phyloP scores from a whole-genome alignment of 2,888 invertebrate genomes.

The Euphydryas editha region DNA sequence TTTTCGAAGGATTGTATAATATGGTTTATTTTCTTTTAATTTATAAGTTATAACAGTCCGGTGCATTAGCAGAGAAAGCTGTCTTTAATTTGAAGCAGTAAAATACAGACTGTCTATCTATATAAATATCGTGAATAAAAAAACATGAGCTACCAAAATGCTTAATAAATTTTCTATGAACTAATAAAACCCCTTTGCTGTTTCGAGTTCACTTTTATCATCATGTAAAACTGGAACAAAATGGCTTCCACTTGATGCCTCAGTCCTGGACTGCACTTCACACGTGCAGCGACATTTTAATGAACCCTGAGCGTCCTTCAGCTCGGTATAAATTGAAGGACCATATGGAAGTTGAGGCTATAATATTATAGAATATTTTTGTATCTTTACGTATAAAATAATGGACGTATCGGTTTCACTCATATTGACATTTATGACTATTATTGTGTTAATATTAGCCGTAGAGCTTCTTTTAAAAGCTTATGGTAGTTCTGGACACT shows the following conservation, averaged over 20 bases:
- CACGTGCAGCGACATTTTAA: slow-evolving; percentile 40
- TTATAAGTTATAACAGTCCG: too few relatives aligned
- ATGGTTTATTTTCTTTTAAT: too few relatives aligned
- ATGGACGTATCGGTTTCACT: neutral
- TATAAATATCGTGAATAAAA: too few relatives aligned
- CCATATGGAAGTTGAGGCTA: slow-evolving; percentile 6
- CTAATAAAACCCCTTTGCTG: slow-evolving; percentile 5
- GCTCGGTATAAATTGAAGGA: slow-evolving; percentile 27
- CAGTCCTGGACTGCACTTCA: slow-evolving; percentile 41
- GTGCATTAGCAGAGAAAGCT: too few relatives aligned
- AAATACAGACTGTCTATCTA: too few relatives aligned
- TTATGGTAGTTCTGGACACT: too few relatives aligned
- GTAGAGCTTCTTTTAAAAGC: too few relatives aligned
- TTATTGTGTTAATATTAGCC: too few relatives aligned
- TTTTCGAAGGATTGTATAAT: too few relatives aligned
- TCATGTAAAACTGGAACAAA: slow-evolving; percentile 28
- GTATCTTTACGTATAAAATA: neutral
- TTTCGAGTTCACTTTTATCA: slow-evolving; percentile 5
- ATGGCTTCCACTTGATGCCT: slow-evolving; percentile 30
- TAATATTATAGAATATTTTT: slow-evolving; percentile 8
- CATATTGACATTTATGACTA: neutral
- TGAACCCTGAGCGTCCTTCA: slow-evolving; percentile 34
- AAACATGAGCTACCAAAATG: neutral
- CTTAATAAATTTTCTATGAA: neutral
- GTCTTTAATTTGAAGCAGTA: too few relatives aligned